These are phyloP conservation scores for cat (Felis catus) DNA, from an alignment of 2,113 vertebrate species.

Conservation along the genomic window DNA sequence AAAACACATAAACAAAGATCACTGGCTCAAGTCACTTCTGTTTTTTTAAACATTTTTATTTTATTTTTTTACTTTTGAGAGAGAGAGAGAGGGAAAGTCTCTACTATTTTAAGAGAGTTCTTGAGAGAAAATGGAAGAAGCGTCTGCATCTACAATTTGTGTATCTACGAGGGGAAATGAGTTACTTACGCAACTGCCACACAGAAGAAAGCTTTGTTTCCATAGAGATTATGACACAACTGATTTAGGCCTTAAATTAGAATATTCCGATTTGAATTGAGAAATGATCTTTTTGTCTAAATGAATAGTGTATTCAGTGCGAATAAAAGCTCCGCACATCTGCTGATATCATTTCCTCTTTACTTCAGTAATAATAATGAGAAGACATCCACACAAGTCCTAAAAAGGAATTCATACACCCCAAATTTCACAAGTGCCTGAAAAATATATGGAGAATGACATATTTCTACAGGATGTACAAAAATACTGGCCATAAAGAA, in stretches of 20 bases:
- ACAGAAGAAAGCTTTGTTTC: constrained; percentile 87
- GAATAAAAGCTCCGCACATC: constrained; percentile 84
- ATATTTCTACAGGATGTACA: constrained; percentile 39
- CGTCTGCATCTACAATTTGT: constrained; percentile 71
- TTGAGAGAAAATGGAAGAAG: constrained; percentile 58
- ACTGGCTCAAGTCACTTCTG: constrained; percentile 57
- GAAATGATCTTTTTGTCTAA: constrained; percentile 86
- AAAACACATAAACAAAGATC: constrained; percentile 36
- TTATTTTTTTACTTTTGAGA: too few species aligned
- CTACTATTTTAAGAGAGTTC: constrained; percentile 64
- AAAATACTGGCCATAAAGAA: constrained; percentile 31
- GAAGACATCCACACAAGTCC: constrained; percentile 79
- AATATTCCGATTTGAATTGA: constrained; percentile 86
- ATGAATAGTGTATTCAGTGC: constrained; percentile 88
- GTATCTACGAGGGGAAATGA: constrained; percentile 80
- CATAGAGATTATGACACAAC: constrained; percentile 84
- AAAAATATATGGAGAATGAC: constrained; percentile 66
- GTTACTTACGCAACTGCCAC: constrained; percentile 77
- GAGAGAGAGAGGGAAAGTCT: not conserved
- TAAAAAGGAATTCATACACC: constrained; percentile 76
- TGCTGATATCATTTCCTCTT: constrained; percentile 87
- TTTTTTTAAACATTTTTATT: too few species aligned
- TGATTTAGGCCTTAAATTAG: constrained; percentile 87
- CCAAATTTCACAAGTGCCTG: not conserved
- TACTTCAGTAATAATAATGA: constrained; percentile 82